phyloP scores from a whole-genome alignment of 1,140 invertebrate genomes.

The Dendroctonus valens region DNA sequence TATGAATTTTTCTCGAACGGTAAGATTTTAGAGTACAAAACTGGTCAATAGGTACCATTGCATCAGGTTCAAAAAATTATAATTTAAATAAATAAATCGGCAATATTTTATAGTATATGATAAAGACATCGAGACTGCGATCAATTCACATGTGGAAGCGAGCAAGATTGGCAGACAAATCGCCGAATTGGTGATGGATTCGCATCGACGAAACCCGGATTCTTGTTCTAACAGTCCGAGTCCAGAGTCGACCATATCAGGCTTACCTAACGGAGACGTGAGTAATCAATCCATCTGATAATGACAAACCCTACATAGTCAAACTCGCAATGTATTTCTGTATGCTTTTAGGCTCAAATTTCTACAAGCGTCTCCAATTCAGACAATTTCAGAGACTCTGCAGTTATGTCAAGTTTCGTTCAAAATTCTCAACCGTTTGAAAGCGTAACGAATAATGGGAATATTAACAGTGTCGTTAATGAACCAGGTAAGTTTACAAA shows the following conservation, averaged over 20 bases:
- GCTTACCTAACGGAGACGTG: conserved; percentile 38
- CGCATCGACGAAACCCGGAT: conserved; percentile 56
- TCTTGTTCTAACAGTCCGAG: conserved; percentile 56
- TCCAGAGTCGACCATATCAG: conserved; percentile 41
- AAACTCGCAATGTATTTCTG: conserved; percentile 24
- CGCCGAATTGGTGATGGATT: conserved; percentile 68
- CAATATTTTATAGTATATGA: conserved; percentile 46
- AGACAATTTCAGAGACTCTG: conserved; percentile 13
- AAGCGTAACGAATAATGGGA: no score
- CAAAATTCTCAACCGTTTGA: neutral
- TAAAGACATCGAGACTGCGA: conserved; percentile 66
- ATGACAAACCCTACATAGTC: neutral
- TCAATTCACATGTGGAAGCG: conserved; percentile 72
- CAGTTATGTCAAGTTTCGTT: conserved; percentile 20
- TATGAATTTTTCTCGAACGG: conserved; percentile 61
- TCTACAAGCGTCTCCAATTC: conserved; percentile 38
- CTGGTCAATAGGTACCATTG: no score
- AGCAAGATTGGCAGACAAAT: conserved; percentile 79
- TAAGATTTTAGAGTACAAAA: conserved; percentile 44
- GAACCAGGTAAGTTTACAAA: no score
- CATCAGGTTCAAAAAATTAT: neutral
- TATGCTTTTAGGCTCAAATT: conserved; percentile 41
- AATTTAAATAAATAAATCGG: neutral
- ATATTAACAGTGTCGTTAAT: no score
- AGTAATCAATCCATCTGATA: conserved; percentile 11